Evolutionary conservation across 2,113 vertebrate species (phyloP), one percentile per base, ranked within the genome.

Genomic region (Corydoras maculifer): DNA sequence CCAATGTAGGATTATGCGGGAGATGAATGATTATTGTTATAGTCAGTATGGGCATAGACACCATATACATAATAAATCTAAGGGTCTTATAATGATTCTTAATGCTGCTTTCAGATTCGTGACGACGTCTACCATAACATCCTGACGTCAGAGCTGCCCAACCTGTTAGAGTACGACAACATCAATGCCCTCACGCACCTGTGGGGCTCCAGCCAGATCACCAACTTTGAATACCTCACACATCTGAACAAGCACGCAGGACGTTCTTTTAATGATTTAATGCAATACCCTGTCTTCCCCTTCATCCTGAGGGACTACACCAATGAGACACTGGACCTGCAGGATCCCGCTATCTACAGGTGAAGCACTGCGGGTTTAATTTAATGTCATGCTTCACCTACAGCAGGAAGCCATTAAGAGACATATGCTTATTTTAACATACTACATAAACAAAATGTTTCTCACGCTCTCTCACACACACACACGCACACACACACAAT

Each of bases 281-380:
- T 99, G 97, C 97, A 99, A 80, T 99, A 99, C 79, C 96, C 97
- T 0, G 95, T 99, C 77, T 98, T 99, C 88, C 97, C 97, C 5
- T 99, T 99, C 70, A 94, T 98, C 75, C 90, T 99, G 74, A 86
- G 93, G 31, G 97, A 98, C 82, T 98, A 99, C 77, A 86, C 83
- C 76, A 98, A 70, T 66, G 96, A 98, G 84, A 94, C 90, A 0
- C 84, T 99, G 31, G 96, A 99, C 86, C 90, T 99, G 82, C 90
- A 84, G 53, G 95, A 97, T 14, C 75, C 91, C 0, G 80, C 68
- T 0, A 86, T 97, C 71, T 99, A 98, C 86, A 95, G 97, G 97
- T 89, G 58, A 70, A 54, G 31, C 30, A 12, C 53, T 31, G 31
- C 29, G 59, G 13, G 7, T 31, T 62, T 53, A 1, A 25, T 25